Base-by-base conservation (phyloP, 2,888 invertebrate species). In the Synanthedon andrenaeformis region DNA sequence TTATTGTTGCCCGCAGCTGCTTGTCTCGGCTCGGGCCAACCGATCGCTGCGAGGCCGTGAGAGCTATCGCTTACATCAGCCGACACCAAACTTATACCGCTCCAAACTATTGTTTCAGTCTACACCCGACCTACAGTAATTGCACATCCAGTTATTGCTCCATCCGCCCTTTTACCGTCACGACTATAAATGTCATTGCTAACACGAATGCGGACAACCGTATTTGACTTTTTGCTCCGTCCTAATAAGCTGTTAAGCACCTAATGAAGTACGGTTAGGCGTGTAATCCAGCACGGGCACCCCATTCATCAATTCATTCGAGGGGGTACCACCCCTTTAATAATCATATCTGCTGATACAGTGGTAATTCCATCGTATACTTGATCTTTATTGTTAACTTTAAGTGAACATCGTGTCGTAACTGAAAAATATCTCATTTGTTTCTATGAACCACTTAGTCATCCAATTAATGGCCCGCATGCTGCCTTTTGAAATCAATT, bases 401-500 rank as follows among this genome's bases (percentile, higher is more conserved):
- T 55, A 51, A 64, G 64, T 65, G 66, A 69, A 70, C 17, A 69
- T 69, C 8, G 66, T 62, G 63, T 59, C 58, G 63, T 61, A 58
- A 62, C 57, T 55, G 3, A 60, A 49, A 41, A 19, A 12, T 52
- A 52, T 52, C 54, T 62, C 67, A 66, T 59, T 12, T 35, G 59
- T 62, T 63, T 66, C 71, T 76, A 76, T 70, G 76, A 76, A 73
- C 74, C 69, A 72, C 70, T 82, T 76, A 74, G 72, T 70, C 69
- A 68, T 70, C 67, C 76, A 80, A 82, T 83, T 81, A 77, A 66
- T 52, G 57, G 60, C 83, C 83, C 84, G 82, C 82, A 84, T 83
- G 65, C 59, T 67, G 66, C 66, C 70, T 74, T 64, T 76, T 64
- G 60, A 63, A 69, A 72, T 71, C 72, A 80, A 82, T 81, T 79